These are phyloP conservation scores for Odontocerum albicorne DNA, from an alignment of 2,888 invertebrate genomes.

Conservation along the genomic window DNA sequence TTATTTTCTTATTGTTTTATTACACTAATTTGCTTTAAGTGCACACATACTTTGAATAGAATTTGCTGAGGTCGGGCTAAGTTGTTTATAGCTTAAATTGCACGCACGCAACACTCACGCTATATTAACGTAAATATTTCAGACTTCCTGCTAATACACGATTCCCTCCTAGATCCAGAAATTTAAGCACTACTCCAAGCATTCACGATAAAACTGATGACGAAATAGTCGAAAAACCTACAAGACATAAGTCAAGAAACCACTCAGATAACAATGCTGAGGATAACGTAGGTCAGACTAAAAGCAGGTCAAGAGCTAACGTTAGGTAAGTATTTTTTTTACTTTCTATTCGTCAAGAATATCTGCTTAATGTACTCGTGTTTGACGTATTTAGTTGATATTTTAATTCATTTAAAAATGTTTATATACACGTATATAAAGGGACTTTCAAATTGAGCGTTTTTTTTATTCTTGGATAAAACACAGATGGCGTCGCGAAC, in stretches of 20 bases:
- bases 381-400: neutral
- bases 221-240: conserved; percentile 47
- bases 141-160: conserved; percentile 82
- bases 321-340: conserved; percentile 50
- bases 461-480: no score
- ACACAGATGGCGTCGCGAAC: no score
- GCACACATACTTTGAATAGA: neutral
- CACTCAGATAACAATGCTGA: conserved; percentile 53
- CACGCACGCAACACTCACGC: conserved; percentile 9
- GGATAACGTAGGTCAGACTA: conserved; percentile 53
- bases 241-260: conserved; percentile 45
- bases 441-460: no score
- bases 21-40: neutral
- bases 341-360: no score
- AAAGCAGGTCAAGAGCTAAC: conserved; percentile 62
- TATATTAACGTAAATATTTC: conserved; percentile 29
- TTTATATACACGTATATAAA: no score
- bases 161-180: conserved; percentile 73
- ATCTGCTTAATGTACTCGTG: neutral
- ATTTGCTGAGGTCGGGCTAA: neutral
- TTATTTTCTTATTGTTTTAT: neutral
- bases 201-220: conserved; percentile 43
- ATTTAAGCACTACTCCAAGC: conserved; percentile 56
- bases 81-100: no score
- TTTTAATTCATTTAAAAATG: neutral